Evolutionary conservation across 2,113 vertebrate species (phyloP).

Genomic region (Xerus inauris): DNA sequence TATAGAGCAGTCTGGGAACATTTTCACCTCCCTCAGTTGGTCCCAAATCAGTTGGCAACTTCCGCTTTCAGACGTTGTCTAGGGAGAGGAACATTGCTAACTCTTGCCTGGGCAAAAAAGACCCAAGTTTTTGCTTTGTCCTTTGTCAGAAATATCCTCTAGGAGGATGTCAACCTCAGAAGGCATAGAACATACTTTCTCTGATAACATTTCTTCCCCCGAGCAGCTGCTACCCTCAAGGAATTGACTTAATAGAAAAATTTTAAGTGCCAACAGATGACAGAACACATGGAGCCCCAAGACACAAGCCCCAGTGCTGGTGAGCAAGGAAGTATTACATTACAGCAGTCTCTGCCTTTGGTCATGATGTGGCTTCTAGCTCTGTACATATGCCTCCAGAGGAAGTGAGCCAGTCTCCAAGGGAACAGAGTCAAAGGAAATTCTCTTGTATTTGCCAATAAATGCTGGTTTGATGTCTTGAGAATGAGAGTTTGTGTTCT

Average conservation of each 20-base stretch:
- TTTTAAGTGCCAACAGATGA: neutral
- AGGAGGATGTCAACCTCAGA: neutral
- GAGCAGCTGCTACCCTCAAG: neutral
- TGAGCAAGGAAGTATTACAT: neutral
- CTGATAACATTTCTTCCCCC: neutral
- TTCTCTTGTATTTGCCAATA: neutral
- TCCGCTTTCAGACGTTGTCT: constrained; percentile 41
- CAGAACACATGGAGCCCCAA: neutral
- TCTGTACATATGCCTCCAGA: neutral
- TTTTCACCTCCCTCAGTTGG: neutral
- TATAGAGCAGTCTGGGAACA: neutral
- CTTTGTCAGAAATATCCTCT: neutral
- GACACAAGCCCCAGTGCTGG: neutral
- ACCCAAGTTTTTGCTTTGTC: neutral
- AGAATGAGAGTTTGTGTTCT: neutral
- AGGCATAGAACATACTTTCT: constrained; percentile 26
- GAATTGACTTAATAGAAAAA: constrained; percentile 14
- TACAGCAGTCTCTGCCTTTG: neutral
- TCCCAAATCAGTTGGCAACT: constrained; percentile 53
- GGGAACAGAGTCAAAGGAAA: neutral
- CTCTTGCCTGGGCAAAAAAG: neutral
- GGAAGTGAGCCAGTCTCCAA: neutral
- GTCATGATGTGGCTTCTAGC: neutral
- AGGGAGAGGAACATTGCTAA: constrained; percentile 14
- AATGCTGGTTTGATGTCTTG: neutral